Evolutionary conservation across 2,113 vertebrate species (phyloP).

Genomic region (Bufo bufo): DNA sequence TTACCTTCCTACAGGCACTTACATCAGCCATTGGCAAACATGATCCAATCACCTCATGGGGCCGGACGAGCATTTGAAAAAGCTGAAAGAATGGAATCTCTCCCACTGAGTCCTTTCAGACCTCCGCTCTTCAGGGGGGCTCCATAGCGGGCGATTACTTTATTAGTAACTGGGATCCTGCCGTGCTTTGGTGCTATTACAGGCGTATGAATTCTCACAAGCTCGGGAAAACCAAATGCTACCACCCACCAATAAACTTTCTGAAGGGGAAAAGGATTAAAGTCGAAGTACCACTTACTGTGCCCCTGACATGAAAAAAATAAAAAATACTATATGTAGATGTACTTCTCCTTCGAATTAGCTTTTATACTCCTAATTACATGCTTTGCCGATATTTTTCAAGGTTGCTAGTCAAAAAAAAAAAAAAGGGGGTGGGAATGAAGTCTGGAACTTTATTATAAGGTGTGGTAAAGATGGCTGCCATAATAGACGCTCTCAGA

Average conservation of each 20-base stretch:
- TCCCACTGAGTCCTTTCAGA: conserved; percentile 59
- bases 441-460: conserved; percentile 29
- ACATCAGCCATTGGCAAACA: conserved; percentile 58
- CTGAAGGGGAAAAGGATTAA: conserved; percentile 55
- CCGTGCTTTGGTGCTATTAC: conserved; percentile 59
- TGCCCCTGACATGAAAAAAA: conserved; percentile 42
- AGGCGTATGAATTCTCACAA: conserved; percentile 59
- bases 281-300: conserved; percentile 55
- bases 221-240: conserved; percentile 57
- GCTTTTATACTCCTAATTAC: conserved; percentile 54
- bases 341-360: conserved; percentile 35
- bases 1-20: conserved; percentile 57
- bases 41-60: conserved; percentile 57
- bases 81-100: conserved; percentile 59
- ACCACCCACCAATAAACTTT: conserved; percentile 59
- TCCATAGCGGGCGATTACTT: conserved; percentile 58
- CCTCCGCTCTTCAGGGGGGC: conserved; percentile 54
- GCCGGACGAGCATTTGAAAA: conserved; percentile 57
- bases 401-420: conserved; percentile 34
- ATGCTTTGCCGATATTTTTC: conserved; percentile 29
- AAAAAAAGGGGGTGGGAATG: background rate
- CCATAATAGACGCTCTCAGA: background rate
- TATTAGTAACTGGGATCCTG: conserved; percentile 57
- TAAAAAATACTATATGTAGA: conserved; percentile 50
- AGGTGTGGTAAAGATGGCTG: background rate